phyloP scores from a whole-genome alignment of 2,113 vertebrate species.

The Gymnarchus niloticus region DNA sequence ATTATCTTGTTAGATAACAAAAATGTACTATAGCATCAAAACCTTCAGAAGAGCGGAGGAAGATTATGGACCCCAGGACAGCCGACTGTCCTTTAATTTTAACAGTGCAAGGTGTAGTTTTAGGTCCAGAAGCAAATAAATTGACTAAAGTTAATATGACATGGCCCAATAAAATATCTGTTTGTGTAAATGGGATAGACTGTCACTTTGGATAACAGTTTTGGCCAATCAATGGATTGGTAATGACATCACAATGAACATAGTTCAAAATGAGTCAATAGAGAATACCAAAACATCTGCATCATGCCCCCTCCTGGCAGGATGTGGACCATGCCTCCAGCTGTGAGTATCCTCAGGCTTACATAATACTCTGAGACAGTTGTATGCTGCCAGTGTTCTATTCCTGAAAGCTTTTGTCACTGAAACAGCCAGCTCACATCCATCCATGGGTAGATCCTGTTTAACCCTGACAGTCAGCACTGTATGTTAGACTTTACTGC shows the following conservation, averaged over 20 bases:
- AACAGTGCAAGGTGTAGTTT: not conserved
- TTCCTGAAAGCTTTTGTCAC: not conserved
- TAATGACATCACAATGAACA: not conserved
- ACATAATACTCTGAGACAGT: conserved; percentile 10
- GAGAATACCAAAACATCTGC: not conserved
- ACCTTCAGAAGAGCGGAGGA: no score
- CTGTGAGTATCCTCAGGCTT: not conserved
- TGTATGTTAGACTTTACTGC: not conserved
- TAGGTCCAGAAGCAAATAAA: not conserved
- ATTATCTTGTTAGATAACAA: no score
- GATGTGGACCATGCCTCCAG: not conserved
- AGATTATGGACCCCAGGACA: not conserved
- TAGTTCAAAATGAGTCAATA: not conserved
- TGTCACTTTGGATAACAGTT: not conserved
- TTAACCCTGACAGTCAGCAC: not conserved
- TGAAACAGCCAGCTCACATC: not conserved
- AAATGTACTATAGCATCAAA: no score
- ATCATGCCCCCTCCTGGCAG: not conserved
- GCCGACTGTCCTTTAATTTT: not conserved
- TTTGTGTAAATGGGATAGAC: not conserved
- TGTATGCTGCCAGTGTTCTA: not conserved
- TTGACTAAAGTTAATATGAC: not conserved
- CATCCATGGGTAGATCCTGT: not conserved
- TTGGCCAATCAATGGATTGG: no score
- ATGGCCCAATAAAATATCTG: not conserved